Evolutionary conservation across 2,797 vertebrate genomes (phyloP), one percentile per base, ranked within the genome.

Genomic region (Chiloscyllium punctatum): DNA sequence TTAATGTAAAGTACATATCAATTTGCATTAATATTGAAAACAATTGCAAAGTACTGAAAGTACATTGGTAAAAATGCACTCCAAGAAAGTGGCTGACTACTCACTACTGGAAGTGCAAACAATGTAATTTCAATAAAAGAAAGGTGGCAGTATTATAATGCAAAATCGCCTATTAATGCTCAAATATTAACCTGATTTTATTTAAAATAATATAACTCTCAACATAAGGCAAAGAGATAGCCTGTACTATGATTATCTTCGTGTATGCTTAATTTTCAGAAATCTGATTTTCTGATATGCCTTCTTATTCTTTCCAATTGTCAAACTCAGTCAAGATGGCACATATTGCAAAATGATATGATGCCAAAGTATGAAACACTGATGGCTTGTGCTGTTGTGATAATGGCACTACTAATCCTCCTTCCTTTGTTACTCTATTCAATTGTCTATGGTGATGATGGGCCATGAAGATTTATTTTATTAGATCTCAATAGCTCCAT

Each of bases 1-100:
- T 99, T 96, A 96, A 95, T 21, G 5, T 18, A 53, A 95, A 95
- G n/a, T 37, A 7, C n/a, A 6, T 7, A 66, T 62, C 33, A 94
- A 42, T 25, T 15, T 88, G 25, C 21, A 23, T 23, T 69, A 15
- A 69, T 69, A 16, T 69, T 18, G 16, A 16, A 69, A 69, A 69
- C 69, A 18, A 57, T 3, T 2, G 66, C 18, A 37, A 92, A n/a
- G 4, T 16, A 79, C 9, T 8, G 25, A 48, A 23, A n/a, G 27
- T 42, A 15, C 30, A 62, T 62, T 90, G 53, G 87, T 90, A 57
- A 90, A 57, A 84, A 48, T 18, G 79, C 37, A 37, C 6, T 48
- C 42, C 21, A 48, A 23, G 48, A 21, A 84, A 48, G 33, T 21
- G 18, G 37, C 37, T 4, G 42, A 18, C 79, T 23, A 42, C 42